Percentiles rank a stretch among this genome's conserved stretches.
Evolutionary conservation across 37 sponge, comb jelly and placozoan species (phyloP).

Genomic region (Spongilla lacustris): DNA sequence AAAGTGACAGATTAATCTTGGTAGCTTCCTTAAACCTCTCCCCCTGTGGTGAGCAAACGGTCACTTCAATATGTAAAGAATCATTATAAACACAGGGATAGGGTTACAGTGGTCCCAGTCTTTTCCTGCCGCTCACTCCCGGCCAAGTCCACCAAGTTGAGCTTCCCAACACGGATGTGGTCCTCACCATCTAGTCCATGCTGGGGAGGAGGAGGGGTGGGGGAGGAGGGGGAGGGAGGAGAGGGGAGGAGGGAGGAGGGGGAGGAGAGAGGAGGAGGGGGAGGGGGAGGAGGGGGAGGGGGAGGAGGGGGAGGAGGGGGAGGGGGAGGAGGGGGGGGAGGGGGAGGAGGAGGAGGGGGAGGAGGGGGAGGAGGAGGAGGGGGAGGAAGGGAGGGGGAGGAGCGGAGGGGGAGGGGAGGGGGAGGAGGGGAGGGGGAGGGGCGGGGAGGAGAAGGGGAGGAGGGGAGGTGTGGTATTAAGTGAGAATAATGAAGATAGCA

Average conservation of each 20-base stretch:
- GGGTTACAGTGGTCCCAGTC: slow-evolving; percentile 78
- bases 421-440: neutral
- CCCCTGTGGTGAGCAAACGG: slow-evolving; percentile 51
- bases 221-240: neutral
- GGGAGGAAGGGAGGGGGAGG: no score
- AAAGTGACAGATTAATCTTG: slow-evolving; percentile 97
- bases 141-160: slow-evolving; percentile 98
- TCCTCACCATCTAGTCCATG: slow-evolving; percentile 78
- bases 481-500: no score
- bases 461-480: neutral
- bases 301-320: no score
- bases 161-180: slow-evolving; percentile 95
- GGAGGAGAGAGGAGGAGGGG: no score
- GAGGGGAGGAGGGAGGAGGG: no score
- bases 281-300: no score
- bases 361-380: no score
- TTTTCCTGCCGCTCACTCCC: slow-evolving; percentile 97
- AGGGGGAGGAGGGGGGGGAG: no score
- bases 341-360: no score
- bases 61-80: neutral
- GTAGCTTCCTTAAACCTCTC: slow-evolving; percentile 94
- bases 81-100: neutral
- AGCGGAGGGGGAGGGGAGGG: neutral
- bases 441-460: neutral
- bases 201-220: slow-evolving; percentile 17